Conservation (phyloP, 2,797 vertebrate genomes). For the Arrhamphus sclerolepis region DNA sequence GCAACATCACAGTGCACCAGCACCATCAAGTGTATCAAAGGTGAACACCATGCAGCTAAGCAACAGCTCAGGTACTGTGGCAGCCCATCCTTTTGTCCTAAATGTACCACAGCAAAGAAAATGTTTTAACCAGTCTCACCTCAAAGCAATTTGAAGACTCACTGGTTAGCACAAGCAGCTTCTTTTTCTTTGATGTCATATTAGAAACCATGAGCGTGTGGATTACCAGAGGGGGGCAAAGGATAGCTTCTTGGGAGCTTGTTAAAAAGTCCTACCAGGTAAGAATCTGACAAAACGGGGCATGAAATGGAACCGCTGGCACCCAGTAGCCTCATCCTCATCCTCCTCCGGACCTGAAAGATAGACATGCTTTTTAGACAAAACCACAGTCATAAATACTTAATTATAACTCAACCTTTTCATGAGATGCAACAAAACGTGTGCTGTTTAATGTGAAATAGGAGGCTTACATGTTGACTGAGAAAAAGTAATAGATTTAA, state of each 20-base stretch:
- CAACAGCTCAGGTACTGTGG: not conserved
- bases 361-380: no score
- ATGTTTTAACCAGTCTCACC: not conserved
- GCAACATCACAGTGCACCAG: conserved; percentile 52
- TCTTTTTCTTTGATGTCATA: not conserved
- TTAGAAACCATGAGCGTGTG: not conserved
- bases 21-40: conserved; percentile 66
- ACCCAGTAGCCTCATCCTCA: conserved; percentile 73
- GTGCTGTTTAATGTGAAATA: not conserved
- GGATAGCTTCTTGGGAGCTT: fast-evolving
- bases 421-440: not conserved
- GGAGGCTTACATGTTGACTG: not conserved
- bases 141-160: not conserved
- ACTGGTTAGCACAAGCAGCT: not conserved
- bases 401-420: not conserved
- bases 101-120: not conserved
- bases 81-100: not conserved
- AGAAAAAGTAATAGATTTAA: no score
- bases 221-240: conserved; percentile 9
- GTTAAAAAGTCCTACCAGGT: conserved; percentile 83
- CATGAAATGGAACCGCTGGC: conserved; percentile 97
- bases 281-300: conserved; percentile 96
- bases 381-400: not conserved
- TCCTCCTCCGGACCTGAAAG: conserved; percentile 87
- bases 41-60: conserved; percentile 31